Evolutionary conservation across 2,797 vertebrate genomes (phyloP), one percentile per base, ranked within the genome.

Genomic region (Varecia variegata): DNA sequence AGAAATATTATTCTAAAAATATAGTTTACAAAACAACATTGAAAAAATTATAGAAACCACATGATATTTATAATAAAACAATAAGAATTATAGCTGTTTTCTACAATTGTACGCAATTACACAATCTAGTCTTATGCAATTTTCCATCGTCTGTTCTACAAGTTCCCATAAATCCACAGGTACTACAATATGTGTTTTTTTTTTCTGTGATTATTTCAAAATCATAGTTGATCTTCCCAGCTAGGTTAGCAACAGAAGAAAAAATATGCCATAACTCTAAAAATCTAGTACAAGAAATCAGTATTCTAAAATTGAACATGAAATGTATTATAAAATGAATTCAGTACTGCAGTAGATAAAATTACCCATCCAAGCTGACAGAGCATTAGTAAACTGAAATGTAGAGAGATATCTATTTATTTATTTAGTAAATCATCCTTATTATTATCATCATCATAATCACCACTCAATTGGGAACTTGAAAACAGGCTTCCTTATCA

Each of bases 61-160:
- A 88, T 79, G 79, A 74, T 92, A 13, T 90, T 79, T 74, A 10
- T 50, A 74, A 88, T 73, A 25, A 84, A 83, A 90, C 68, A 92
- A 56, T 62, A 93, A 86, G 40, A 95, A 73, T 81, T 76, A 90
- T 8, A 56, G 3, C 58, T 71, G 20, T 93, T 95, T 85, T 58
- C 40, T 71, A 67, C 81, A 77, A 80, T 68, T 84, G 86, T 85
- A 58, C 11, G 2, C 60, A 91, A 73, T 60, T 54, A 17, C 60
- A 68, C 38, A 86, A 40, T 65, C 8, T 5, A 88, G 38, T 88
- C 82, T 91, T 88, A 84, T 0, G 62, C n/a, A 90, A 90, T 70
- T 52, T 67, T 92, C 71, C 54, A 38, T 60, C 38, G 27, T 56
- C 47, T 87, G 23, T 81, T 71, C 62, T 84, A 43, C 60, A 67